phyloP scores from a whole-genome alignment of 2,888 invertebrate species.

The Bombylius discolor region DNA sequence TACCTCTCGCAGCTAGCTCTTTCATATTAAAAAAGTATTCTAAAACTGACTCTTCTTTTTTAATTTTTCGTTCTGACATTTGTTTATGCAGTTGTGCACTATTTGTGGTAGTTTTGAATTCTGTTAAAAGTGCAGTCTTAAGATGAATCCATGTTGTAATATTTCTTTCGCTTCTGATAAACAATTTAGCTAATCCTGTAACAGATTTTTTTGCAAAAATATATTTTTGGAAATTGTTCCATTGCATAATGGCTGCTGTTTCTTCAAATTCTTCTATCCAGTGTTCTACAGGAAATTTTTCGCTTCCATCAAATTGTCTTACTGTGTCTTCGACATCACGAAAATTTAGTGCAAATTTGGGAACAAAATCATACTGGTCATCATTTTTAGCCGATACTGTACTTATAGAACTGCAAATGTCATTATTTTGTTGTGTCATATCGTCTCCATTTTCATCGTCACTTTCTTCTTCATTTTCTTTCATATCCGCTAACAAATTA shows the following conservation, averaged over 20 bases:
- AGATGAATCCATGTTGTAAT: constrained; percentile 3
- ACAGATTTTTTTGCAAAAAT: not conserved
- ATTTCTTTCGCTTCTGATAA: not conserved
- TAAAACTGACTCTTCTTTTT: constrained; percentile 1
- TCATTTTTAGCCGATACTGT: not conserved
- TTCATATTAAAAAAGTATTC: constrained; percentile 9
- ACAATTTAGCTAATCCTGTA: not conserved
- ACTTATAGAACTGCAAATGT: not conserved
- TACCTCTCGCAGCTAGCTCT: constrained; percentile 1
- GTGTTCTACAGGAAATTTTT: not conserved
- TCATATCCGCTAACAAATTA: too few species aligned
- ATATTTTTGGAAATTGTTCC: constrained; percentile 1
- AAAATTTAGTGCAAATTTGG: not conserved
- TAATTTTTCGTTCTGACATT: constrained; percentile 4
- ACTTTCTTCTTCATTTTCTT: not conserved
- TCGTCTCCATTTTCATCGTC: not conserved
- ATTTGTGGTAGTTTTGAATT: not conserved
- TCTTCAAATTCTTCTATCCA: constrained; percentile 2
- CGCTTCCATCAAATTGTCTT: not conserved
- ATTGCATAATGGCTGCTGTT: not conserved
- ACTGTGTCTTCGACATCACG: constrained; percentile 8
- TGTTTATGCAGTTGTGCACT: constrained; percentile 2
- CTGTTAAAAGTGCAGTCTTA: constrained; percentile 3
- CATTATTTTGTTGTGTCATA: not conserved
- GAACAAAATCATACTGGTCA: not conserved